A percentile compares a stretch with the other conserved stretches of the same genome.
Conservation (phyloP, 2,888 invertebrate species). For the Capitulum mitella region DNA sequence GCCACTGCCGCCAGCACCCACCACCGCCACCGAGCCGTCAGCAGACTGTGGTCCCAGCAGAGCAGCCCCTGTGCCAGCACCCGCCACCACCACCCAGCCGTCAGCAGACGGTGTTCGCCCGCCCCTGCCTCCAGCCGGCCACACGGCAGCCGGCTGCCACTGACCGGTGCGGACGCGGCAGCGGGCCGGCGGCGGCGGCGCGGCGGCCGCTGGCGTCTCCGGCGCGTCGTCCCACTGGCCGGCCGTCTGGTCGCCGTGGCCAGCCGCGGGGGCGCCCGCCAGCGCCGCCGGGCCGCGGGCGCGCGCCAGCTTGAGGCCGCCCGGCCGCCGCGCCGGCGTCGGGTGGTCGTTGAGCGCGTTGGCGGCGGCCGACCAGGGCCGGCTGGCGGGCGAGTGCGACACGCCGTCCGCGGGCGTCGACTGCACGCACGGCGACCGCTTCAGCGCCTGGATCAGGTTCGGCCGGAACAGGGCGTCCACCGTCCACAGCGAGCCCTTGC, state of each 20-base stretch:
- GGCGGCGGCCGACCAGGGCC: constrained; percentile 26
- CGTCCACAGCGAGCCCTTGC: constrained; percentile 93
- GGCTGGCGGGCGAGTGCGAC: not conserved
- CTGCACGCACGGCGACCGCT: constrained; percentile 69
- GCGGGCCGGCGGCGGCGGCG: not conserved
- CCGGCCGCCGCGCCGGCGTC: not conserved
- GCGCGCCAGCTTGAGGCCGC: not conserved
- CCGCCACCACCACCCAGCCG: too few species aligned
- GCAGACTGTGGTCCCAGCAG: too few species aligned
- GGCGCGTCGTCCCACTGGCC: too few species aligned
- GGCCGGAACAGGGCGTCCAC: constrained; percentile 87
- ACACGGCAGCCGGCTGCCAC: not conserved
- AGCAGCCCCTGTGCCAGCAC: too few species aligned
- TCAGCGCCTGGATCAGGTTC: constrained; percentile 77
- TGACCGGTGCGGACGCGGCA: not conserved
- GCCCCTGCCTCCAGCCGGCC: too few species aligned
- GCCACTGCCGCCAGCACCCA: too few species aligned
- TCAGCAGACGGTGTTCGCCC: too few species aligned
- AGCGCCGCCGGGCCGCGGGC: constrained; percentile 19
- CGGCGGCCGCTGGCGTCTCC: too few species aligned
- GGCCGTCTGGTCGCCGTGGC: too few species aligned
- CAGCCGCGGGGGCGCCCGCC: not conserved
- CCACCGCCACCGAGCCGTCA: too few species aligned
- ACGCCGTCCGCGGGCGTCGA: constrained; percentile 46
- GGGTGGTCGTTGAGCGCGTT: constrained; percentile 23